Conservation (phyloP, 2,888 invertebrate species). For the Helicoverpa assulta region DNA sequence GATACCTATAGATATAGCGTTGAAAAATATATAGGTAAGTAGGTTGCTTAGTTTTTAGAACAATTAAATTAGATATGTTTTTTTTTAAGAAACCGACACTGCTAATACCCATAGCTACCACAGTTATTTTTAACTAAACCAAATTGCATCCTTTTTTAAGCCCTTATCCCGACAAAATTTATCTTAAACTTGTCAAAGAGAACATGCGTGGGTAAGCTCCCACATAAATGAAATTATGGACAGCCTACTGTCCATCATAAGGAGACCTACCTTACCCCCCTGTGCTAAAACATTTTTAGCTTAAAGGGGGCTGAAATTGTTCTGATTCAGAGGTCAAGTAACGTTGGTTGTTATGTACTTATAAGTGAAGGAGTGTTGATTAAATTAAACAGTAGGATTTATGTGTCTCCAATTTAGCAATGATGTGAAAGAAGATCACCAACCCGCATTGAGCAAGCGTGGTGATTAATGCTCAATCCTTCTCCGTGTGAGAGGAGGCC, state of each 20-base stretch:
- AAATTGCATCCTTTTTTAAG: slow-evolving; percentile 56
- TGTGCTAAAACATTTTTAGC: slow-evolving; percentile 39
- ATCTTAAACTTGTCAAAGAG: slow-evolving; percentile 73
- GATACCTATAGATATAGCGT: too few relatives aligned
- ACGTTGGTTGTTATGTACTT: slow-evolving; percentile 73
- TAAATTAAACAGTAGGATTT: slow-evolving; percentile 88
- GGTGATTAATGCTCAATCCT: too few relatives aligned
- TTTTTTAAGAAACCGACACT: too few relatives aligned
- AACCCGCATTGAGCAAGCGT: too few relatives aligned
- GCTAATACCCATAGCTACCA: neutral
- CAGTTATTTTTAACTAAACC: neutral
- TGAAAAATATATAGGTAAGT: too few relatives aligned
- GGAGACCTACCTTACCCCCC: slow-evolving; percentile 58
- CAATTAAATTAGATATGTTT: too few relatives aligned
- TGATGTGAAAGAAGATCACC: slow-evolving; percentile 84
- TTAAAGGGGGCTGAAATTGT: slow-evolving; percentile 59
- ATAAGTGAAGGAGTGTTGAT: slow-evolving; percentile 85
- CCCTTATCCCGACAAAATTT: slow-evolving; percentile 70
- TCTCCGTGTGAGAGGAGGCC: too few relatives aligned
- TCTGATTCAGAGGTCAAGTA: slow-evolving; percentile 68
- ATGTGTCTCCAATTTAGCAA: slow-evolving; percentile 88
- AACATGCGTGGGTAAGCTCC: slow-evolving; percentile 73
- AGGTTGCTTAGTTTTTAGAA: too few relatives aligned
- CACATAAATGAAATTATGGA: slow-evolving; percentile 83
- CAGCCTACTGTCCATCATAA: slow-evolving; percentile 69